phyloP scores from a whole-genome alignment of 2,888 invertebrate genomes.

The Agrotis exclamationis region DNA sequence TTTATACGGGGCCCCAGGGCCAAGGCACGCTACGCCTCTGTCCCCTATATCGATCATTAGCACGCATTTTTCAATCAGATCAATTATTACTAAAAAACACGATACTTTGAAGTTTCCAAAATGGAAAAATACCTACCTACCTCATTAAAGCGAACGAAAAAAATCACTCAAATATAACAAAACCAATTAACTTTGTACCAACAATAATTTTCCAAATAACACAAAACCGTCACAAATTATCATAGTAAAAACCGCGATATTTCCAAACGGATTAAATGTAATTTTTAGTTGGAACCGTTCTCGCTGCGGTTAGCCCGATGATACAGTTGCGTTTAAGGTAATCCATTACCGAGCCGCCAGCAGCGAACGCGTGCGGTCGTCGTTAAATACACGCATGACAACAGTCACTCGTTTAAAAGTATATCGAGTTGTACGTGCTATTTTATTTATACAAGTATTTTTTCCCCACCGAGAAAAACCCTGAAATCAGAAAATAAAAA shows the following conservation, averaged over 20 bases:
- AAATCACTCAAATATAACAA: too few species aligned
- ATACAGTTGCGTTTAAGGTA: slow-evolving; percentile 74
- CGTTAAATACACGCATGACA: slow-evolving; percentile 63
- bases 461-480: not conserved
- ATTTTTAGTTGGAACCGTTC: slow-evolving; percentile 70
- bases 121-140: too few species aligned
- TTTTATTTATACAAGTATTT: not conserved
- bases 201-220: not conserved
- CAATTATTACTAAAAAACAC: too few species aligned
- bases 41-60: slow-evolving; percentile 55
- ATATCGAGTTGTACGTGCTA: slow-evolving; percentile 24
- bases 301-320: slow-evolving; percentile 70
- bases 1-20: too few species aligned
- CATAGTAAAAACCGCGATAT: slow-evolving; percentile 25
- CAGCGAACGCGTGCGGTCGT: slow-evolving; percentile 60
- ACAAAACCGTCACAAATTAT: slow-evolving; percentile 7
- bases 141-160: too few species aligned
- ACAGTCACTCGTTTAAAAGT: slow-evolving; percentile 54
- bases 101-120: too few species aligned
- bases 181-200: not conserved
- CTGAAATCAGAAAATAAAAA: slow-evolving; percentile 6
- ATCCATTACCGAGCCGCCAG: slow-evolving; percentile 70
- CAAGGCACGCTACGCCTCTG: too few species aligned
- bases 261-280: slow-evolving; percentile 62
- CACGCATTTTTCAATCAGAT: slow-evolving; percentile 38